phyloP scores from a whole-genome alignment of 2,113 vertebrate species.

The Clarias magur region DNA sequence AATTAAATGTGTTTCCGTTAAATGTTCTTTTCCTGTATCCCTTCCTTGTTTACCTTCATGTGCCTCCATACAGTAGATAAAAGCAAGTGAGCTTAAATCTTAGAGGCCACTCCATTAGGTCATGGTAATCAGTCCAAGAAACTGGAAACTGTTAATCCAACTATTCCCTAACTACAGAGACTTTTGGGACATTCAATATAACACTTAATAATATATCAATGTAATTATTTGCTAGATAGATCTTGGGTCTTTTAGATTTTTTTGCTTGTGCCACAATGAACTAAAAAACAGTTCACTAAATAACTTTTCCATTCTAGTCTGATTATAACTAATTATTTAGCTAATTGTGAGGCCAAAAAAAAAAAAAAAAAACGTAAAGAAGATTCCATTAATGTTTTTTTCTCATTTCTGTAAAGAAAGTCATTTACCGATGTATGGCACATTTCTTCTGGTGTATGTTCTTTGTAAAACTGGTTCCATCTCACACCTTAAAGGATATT shows the following conservation, averaged over 20 bases:
- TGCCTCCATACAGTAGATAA: no score
- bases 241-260: background rate
- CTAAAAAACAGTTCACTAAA: background rate
- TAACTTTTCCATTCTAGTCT: background rate
- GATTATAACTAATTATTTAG: background rate
- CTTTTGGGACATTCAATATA: background rate
- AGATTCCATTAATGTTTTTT: background rate
- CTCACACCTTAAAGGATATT: background rate
- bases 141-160: no score
- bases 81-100: no score
- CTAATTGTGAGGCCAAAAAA: background rate
- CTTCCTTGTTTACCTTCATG: no score
- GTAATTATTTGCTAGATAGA: background rate
- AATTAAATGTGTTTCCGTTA: no score
- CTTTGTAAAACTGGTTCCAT: background rate
- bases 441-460: background rate
- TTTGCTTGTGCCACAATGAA: background rate
- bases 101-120: no score
- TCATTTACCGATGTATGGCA: background rate
- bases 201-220: background rate
- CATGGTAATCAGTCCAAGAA: no score
- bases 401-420: background rate
- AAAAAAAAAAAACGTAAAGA: background rate
- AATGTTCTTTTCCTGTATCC: no score
- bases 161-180: no score